Percentiles rank a stretch among this genome's conserved stretches.
phyloP scores from a whole-genome alignment of 2,888 invertebrate species.

The Frankliniella fusca region DNA sequence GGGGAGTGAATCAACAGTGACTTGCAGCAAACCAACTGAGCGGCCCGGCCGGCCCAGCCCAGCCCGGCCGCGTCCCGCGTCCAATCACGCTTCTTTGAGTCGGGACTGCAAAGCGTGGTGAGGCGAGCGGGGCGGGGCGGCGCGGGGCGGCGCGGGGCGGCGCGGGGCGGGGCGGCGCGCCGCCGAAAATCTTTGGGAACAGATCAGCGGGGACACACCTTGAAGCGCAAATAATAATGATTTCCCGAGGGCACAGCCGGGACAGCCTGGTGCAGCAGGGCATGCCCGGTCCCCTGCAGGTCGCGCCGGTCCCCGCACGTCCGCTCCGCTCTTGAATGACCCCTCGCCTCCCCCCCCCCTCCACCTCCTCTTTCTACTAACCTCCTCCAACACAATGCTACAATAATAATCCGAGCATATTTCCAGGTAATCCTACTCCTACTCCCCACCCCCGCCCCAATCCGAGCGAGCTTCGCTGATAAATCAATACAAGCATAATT shows the following conservation, averaged over 20 bases:
- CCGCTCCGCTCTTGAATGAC: too few relatives aligned
- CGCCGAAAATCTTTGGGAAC: too few relatives aligned
- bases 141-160: not conserved
- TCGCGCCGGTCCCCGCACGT: too few relatives aligned
- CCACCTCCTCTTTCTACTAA: not conserved
- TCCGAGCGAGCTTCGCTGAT: not conserved
- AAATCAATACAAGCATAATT: not conserved
- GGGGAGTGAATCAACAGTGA: slow-evolving; percentile 13
- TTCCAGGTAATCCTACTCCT: not conserved
- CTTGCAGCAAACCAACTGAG: not conserved
- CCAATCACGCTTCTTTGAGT: slow-evolving; percentile 6
- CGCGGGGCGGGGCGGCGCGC: not conserved
- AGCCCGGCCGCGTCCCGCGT: not conserved
- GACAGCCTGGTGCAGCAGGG: too few relatives aligned
- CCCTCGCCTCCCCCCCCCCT: not conserved
- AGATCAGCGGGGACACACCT: too few relatives aligned
- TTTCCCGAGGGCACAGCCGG: too few relatives aligned
- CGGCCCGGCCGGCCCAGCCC: not conserved
- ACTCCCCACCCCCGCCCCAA: not conserved
- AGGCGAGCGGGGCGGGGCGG: not conserved
- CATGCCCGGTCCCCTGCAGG: too few relatives aligned
- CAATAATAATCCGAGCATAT: slow-evolving; percentile 1
- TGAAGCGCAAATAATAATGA: too few relatives aligned
- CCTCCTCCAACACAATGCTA: not conserved
- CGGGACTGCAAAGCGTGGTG: not conserved